Conservation (phyloP, 2,797 vertebrate genomes). For the Lagorchestes hirsutus region DNA sequence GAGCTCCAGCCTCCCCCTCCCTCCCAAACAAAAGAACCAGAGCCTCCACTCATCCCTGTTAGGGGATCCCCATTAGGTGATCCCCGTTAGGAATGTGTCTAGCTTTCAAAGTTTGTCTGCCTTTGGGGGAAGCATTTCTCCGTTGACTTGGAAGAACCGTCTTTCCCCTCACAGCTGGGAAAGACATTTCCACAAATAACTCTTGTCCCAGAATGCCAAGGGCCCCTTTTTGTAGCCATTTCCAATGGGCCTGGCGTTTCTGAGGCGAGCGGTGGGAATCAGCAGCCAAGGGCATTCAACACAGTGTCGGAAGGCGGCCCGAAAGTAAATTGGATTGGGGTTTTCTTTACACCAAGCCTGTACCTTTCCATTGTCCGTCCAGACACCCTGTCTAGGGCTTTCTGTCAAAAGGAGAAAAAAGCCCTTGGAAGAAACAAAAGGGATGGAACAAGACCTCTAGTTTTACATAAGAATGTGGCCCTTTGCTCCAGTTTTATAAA, state of each 20-base stretch:
- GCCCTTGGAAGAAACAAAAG: slow-evolving; percentile 32
- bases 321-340: neutral
- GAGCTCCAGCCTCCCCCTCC: neutral
- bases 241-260: slow-evolving; percentile 37
- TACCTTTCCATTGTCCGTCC: slow-evolving; percentile 69
- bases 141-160: slow-evolving; percentile 53
- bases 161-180: slow-evolving; percentile 58
- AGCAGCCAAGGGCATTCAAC: slow-evolving; percentile 65
- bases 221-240: slow-evolving; percentile 44
- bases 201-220: slow-evolving; percentile 35
- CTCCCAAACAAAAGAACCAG: neutral
- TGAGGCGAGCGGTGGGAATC: slow-evolving; percentile 55
- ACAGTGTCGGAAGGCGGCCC: neutral
- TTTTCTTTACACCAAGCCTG: slow-evolving; percentile 43
- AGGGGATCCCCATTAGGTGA: neutral
- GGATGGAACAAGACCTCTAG: slow-evolving; percentile 69
- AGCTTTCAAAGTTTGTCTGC: neutral
- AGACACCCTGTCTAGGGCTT: slow-evolving; percentile 62
- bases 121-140: slow-evolving; percentile 5
- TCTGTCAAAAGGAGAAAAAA: slow-evolving; percentile 66
- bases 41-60: neutral
- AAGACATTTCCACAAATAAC: slow-evolving; percentile 27
- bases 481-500: slow-evolving; percentile 74
- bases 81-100: neutral
- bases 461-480: slow-evolving; percentile 77